phyloP scores from a whole-genome alignment of 2,888 invertebrate genomes.

The Dryobota labecula region DNA sequence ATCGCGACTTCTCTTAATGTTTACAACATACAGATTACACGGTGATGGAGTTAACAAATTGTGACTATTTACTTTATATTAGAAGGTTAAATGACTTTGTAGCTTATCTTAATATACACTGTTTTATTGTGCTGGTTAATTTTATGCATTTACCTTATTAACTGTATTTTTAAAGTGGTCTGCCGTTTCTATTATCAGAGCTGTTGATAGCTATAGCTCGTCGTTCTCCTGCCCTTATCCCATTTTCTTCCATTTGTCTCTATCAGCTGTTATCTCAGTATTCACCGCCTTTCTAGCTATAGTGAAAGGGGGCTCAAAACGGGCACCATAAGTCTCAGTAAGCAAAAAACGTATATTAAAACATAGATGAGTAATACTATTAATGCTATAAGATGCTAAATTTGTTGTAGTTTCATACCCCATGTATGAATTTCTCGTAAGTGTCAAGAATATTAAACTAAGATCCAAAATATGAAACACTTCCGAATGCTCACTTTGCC shows the following conservation, averaged over 20 bases:
- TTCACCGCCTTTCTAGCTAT: not conserved
- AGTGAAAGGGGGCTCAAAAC: no score
- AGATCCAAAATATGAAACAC: no score
- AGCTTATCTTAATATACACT: not conserved
- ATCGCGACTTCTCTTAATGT: slow-evolving; percentile 9
- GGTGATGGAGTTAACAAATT: slow-evolving; percentile 4
- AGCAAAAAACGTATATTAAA: no score
- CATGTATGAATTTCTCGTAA: no score
- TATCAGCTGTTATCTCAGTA: not conserved
- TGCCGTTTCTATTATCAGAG: no score
- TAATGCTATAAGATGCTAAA: no score
- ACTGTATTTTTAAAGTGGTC: not conserved
- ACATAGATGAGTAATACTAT: no score
- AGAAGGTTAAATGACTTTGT: slow-evolving; percentile 14
- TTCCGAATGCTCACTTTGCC: no score
- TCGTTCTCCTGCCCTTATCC: not conserved
- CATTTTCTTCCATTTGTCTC: not conserved
- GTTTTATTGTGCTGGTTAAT: not conserved
- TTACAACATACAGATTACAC: slow-evolving; percentile 21
- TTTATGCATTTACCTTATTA: not conserved
- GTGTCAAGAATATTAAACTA: no score
- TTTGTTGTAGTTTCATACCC: no score
- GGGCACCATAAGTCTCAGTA: no score
- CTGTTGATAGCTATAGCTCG: not conserved
- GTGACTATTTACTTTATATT: slow-evolving; percentile 13